phyloP scores from a whole-genome alignment of 2,797 vertebrate species.

The Oreortyx pictus region DNA sequence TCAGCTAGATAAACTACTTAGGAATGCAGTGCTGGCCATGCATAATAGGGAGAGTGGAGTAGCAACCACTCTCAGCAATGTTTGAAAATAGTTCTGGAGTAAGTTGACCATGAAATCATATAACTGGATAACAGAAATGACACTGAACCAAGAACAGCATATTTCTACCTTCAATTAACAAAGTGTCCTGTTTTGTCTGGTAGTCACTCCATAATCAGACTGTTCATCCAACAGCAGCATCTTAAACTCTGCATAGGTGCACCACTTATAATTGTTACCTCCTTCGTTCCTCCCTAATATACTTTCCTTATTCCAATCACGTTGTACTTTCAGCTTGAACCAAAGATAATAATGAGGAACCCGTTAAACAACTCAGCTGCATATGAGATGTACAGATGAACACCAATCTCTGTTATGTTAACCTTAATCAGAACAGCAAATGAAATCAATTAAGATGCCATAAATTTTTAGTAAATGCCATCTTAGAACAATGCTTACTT shows the following conservation, averaged over 20 bases:
- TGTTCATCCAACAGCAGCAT: background rate
- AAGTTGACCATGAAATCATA: background rate
- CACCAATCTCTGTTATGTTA: background rate
- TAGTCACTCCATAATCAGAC: background rate
- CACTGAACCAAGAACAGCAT: background rate
- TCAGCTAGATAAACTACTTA: background rate
- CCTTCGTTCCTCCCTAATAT: background rate
- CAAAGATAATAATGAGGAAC: background rate
- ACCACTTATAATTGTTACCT: background rate
- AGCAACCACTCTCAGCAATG: background rate
- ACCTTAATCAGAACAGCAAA: conserved; percentile 1
- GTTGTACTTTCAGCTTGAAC: background rate
- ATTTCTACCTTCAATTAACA: background rate
- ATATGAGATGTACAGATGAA: background rate
- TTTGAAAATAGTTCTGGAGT: background rate
- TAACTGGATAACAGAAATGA: background rate
- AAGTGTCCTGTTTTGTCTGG: background rate
- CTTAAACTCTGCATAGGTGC: background rate
- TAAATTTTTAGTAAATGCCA: background rate
- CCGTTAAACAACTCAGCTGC: background rate
- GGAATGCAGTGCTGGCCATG: background rate
- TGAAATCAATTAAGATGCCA: background rate
- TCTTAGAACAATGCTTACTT: background rate
- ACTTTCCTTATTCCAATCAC: background rate
- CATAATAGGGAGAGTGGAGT: background rate